phyloP scores from a whole-genome alignment of 92 coral and sea anemone species.

The Chrysogorgia sp. region DNA sequence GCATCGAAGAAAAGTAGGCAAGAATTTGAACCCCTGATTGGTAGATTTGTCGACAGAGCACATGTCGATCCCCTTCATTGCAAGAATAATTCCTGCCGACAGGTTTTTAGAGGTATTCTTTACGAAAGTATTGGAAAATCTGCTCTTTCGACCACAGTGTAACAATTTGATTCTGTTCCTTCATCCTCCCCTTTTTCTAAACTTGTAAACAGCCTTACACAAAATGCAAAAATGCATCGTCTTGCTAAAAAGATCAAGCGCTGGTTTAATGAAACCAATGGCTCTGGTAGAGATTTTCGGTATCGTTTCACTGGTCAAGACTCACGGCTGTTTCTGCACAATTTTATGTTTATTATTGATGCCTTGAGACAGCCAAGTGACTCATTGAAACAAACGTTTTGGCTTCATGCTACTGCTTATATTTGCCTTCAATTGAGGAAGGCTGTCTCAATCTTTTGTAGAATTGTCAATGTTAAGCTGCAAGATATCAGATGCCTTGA shows the following conservation, averaged over 20 bases:
- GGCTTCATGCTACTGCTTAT: too few relatives aligned
- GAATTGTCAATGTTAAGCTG: too few relatives aligned
- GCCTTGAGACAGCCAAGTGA: neutral
- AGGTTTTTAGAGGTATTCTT: neutral
- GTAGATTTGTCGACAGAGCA: slow-evolving; percentile 3
- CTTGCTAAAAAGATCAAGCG: slow-evolving; percentile 14
- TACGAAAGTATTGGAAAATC: neutral
- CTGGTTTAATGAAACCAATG: slow-evolving; percentile 18
- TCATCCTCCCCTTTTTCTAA: neutral
- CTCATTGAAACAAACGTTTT: too few relatives aligned
- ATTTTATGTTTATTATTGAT: neutral
- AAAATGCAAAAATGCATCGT: neutral
- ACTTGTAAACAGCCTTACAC: too few relatives aligned
- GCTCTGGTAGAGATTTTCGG: neutral
- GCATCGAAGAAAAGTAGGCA: slow-evolving; percentile 15
- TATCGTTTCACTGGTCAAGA: slow-evolving; percentile 24
- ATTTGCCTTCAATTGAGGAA: too few relatives aligned
- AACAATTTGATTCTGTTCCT: neutral
- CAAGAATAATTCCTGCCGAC: neutral
- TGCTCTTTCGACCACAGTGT: neutral
- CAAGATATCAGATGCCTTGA: too few relatives aligned
- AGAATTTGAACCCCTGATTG: slow-evolving; percentile 41
- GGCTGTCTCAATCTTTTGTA: too few relatives aligned
- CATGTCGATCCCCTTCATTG: neutral
- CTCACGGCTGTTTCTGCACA: neutral